phyloP scores from a whole-genome alignment of 37 sponge, comb jelly and placozoan genomes.

The Haliclona indistincta region DNA sequence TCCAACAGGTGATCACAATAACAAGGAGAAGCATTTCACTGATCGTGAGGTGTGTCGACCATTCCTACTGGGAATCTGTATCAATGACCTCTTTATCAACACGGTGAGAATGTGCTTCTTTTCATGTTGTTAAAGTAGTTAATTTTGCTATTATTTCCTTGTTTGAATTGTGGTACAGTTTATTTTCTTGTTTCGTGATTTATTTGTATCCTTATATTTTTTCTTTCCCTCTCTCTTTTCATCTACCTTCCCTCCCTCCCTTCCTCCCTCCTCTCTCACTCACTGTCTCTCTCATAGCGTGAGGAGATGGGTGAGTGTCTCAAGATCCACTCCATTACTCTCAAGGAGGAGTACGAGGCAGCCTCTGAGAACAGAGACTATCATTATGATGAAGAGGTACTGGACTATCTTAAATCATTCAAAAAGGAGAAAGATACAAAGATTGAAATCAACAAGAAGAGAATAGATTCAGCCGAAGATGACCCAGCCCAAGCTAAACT shows the following conservation, averaged over 20 bases:
- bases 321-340: constrained; percentile 85
- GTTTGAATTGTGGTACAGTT: not conserved
- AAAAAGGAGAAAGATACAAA: constrained; percentile 87
- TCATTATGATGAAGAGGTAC: constrained; percentile 93
- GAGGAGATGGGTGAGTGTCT: constrained; percentile 87
- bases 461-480: constrained; percentile 78
- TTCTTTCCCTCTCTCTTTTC: no score
- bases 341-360: constrained; percentile 86
- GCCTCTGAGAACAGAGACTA: constrained; percentile 87
- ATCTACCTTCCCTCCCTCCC: no score
- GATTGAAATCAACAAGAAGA: constrained; percentile 83
- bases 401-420: constrained; percentile 60
- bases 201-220: not conserved
- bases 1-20: constrained; percentile 45
- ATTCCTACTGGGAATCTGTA: constrained; percentile 90
- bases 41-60: constrained; percentile 93
- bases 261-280: not conserved
- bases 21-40: constrained; percentile 69
- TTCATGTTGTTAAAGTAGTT: not conserved
- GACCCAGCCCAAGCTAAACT: constrained; percentile 75
- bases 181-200: not conserved
- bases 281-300: constrained; percentile 47
- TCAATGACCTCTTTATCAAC: constrained; percentile 93
- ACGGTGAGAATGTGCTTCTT: constrained; percentile 73
- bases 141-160: not conserved